These are phyloP conservation scores for Daphoenositta chrysoptera DNA, from an alignment of 2,113 vertebrate genomes.

Conservation along the genomic window DNA sequence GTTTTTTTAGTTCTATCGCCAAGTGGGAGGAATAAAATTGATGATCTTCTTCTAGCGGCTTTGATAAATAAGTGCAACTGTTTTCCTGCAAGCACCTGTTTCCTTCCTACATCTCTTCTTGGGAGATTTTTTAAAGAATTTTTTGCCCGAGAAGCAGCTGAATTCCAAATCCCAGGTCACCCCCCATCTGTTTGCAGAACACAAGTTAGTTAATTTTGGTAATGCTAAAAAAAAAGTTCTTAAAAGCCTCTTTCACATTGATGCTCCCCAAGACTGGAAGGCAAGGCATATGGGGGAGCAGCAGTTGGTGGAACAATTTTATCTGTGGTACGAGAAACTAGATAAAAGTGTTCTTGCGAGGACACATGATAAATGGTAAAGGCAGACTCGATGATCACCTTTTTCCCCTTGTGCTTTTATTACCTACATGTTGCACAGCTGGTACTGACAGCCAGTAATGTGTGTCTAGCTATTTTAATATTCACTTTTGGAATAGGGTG, in stretches of 20 bases:
- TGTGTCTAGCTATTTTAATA: not conserved
- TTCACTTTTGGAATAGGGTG: not conserved
- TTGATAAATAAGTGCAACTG: slow-evolving; percentile 27
- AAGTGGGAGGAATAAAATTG: slow-evolving; percentile 35
- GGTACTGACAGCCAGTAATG: not conserved
- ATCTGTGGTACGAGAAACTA: not conserved
- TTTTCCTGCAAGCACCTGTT: slow-evolving; percentile 29
- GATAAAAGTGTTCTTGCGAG: slow-evolving; percentile 10
- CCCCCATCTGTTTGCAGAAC: slow-evolving; percentile 47
- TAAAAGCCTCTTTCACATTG: slow-evolving; percentile 28
- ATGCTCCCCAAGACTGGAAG: slow-evolving; percentile 26
- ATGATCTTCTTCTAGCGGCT: not conserved
- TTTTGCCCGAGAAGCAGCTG: slow-evolving; percentile 24
- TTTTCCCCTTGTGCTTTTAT: not conserved
- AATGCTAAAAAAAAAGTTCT: slow-evolving; percentile 37
- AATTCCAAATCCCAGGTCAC: slow-evolving; percentile 53
- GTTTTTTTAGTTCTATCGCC: not conserved
- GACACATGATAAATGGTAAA: not conserved
- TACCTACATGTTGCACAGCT: not conserved
- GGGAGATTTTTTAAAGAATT: slow-evolving; percentile 4
- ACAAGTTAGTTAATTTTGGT: slow-evolving; percentile 40
- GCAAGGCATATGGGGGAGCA: slow-evolving; percentile 15
- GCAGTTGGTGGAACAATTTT: slow-evolving; percentile 24
- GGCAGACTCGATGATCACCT: not conserved
- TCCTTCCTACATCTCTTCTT: slow-evolving; percentile 25